Conservation (phyloP, 1,140 invertebrate genomes). For the Diuraphis noxia region DNA sequence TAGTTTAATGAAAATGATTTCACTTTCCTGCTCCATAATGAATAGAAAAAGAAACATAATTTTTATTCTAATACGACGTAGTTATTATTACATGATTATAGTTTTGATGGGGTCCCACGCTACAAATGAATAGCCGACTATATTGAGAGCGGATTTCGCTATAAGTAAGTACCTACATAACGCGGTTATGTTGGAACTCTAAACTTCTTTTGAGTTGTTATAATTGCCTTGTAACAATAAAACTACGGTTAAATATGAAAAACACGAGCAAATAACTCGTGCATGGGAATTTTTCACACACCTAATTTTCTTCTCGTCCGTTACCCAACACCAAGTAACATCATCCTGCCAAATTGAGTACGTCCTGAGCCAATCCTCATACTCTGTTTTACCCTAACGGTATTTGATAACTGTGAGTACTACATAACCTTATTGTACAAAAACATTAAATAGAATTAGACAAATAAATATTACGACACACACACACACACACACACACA, state of each 20-base stretch:
- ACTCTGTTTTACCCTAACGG: not conserved
- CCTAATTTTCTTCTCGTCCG: slow-evolving; percentile 4
- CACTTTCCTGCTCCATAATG: slow-evolving; percentile 21
- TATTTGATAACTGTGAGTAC: slow-evolving; percentile 16
- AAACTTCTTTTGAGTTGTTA: not conserved
- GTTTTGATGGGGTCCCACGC: not conserved
- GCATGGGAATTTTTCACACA: slow-evolving; percentile 35
- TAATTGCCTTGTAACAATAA: slow-evolving; percentile 33
- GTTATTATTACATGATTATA: not conserved
- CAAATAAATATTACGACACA: not conserved
- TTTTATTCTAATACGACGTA: not conserved
- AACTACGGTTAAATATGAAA: not conserved
- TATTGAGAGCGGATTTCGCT: slow-evolving; percentile 1
- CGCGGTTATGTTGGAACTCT: not conserved
- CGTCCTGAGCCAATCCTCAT: not conserved
- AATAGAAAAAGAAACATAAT: not conserved
- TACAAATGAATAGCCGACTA: not conserved
- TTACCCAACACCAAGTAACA: slow-evolving; percentile 1
- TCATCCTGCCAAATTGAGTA: not conserved
- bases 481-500: too few relatives aligned
- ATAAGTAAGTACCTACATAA: not conserved
- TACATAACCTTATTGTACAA: not conserved
- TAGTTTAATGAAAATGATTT: slow-evolving; percentile 30
- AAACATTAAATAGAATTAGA: not conserved
- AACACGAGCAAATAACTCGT: not conserved